Conservation (phyloP, 2,797 vertebrate genomes). For the Sibirionetta formosa region DNA sequence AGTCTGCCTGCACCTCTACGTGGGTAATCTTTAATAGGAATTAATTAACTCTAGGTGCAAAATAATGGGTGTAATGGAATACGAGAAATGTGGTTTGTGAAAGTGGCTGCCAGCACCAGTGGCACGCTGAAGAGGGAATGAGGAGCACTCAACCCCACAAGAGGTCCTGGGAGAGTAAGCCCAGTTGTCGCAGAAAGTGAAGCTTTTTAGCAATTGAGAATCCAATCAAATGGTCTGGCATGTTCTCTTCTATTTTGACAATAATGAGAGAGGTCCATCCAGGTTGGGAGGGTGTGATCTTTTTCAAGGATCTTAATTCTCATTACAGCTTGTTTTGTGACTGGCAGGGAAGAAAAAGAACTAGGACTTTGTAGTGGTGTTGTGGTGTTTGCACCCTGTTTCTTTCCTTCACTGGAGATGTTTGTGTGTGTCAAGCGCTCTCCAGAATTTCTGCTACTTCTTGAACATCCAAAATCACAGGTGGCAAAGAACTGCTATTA, state of each 20-base stretch:
- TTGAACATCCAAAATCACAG: neutral
- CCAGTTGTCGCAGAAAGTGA: neutral
- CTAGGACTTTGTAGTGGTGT: neutral
- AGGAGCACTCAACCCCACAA: neutral
- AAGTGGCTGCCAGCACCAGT: neutral
- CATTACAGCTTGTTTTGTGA: neutral
- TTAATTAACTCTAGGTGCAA: neutral
- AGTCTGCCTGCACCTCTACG: neutral
- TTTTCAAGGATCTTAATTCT: neutral
- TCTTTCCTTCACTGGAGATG: neutral
- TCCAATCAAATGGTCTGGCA: neutral
- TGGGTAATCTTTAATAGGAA: neutral
- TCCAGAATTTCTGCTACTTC: neutral
- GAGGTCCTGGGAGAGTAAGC: neutral
- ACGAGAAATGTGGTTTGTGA: neutral
- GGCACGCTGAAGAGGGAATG: neutral
- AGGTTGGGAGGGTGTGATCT: neutral
- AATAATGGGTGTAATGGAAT: neutral
- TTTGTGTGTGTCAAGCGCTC: neutral
- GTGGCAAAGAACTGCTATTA: neutral
- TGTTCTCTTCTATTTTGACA: neutral
- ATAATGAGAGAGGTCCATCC: neutral
- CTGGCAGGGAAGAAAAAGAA: neutral
- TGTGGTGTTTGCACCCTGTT: neutral
- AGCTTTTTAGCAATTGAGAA: neutral